Conservation (phyloP, 2,113 vertebrate species). For the Otus sunia region DNA sequence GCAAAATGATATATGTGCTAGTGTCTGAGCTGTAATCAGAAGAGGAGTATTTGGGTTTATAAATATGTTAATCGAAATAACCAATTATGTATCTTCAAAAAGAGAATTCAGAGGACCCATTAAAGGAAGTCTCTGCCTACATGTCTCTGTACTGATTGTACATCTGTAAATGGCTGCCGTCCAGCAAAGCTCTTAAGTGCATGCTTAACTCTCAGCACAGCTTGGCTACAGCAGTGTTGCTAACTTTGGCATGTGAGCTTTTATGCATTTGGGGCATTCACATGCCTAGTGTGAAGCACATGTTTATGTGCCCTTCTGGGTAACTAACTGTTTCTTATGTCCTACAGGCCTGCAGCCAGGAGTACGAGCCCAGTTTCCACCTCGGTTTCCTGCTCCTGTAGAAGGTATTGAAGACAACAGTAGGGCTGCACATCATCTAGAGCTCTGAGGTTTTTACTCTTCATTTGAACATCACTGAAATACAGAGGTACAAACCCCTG, state of each 20-base stretch:
- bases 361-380: neutral
- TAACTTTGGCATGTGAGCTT: slow-evolving; percentile 42
- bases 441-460: neutral
- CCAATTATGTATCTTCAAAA: neutral
- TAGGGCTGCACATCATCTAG: neutral
- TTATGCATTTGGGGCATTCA: neutral
- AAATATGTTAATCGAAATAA: neutral
- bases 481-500: neutral
- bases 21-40: neutral
- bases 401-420: neutral
- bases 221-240: neutral
- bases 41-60: neutral
- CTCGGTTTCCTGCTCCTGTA: neutral
- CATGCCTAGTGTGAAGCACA: neutral
- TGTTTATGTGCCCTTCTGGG: neutral
- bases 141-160: neutral
- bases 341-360: neutral
- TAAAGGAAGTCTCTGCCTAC: slow-evolving; percentile 39
- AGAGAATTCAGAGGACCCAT: neutral
- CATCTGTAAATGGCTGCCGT: slow-evolving; percentile 27
- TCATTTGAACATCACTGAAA: neutral
- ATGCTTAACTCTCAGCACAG: slow-evolving; percentile 32
- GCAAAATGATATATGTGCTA: neutral
- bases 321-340: neutral
- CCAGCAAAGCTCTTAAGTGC: slow-evolving; percentile 51